These are phyloP conservation scores for Cydia pomonella DNA, from an alignment of 1,140 invertebrate species.

Conservation along the genomic window DNA sequence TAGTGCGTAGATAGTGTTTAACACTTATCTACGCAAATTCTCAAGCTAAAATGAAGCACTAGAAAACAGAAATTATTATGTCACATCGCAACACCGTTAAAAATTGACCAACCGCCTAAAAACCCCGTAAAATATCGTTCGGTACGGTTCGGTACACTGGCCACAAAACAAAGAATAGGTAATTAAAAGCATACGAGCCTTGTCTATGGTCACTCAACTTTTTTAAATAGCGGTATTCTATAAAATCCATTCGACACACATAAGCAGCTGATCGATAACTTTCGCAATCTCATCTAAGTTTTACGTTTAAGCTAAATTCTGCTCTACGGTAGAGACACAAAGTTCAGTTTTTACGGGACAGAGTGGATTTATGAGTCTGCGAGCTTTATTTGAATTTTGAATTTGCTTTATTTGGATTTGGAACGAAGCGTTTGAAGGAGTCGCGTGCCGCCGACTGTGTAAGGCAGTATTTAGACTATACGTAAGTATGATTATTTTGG, in stretches of 20 bases:
- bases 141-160: constrained; percentile 24
- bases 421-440: constrained; percentile 48
- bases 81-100: constrained; percentile 12
- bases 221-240: constrained; percentile 35
- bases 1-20: too few species aligned
- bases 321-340: not conserved
- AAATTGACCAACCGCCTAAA: not conserved
- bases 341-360: not conserved
- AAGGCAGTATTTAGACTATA: constrained; percentile 14
- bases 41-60: too few species aligned
- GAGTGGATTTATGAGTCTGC: not conserved
- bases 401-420: constrained; percentile 52
- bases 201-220: constrained; percentile 30
- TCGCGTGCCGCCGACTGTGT: constrained; percentile 54
- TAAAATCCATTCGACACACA: constrained; percentile 59
- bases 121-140: not conserved
- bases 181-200: constrained; percentile 38
- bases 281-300: not conserved
- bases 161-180: constrained; percentile 30
- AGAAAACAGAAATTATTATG: too few species aligned
- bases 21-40: too few species aligned
- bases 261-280: constrained; percentile 25
- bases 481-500: constrained; percentile 11
- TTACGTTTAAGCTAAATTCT: not conserved
- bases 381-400: constrained; percentile 18